These are phyloP conservation scores for Parascotia fuliginaria DNA, from an alignment of 2,888 invertebrate genomes.

Conservation along the genomic window DNA sequence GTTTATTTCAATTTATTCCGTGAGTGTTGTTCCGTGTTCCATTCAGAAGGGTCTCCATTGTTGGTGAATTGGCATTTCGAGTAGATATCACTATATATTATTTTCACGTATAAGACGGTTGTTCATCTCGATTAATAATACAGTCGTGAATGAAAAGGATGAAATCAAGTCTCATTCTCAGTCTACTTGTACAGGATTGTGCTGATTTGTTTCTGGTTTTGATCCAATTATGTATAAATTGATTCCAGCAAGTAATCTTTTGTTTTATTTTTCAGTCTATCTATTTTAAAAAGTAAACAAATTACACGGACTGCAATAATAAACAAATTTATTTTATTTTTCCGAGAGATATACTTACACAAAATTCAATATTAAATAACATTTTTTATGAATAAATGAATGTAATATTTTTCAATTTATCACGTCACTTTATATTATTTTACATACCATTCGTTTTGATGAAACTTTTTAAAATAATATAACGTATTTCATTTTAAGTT, in stretches of 20 bases:
- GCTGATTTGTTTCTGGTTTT: background rate
- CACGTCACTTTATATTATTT: background rate
- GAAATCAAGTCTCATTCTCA: background rate
- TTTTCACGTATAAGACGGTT: slow-evolving; percentile 4
- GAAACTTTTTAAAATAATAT: slow-evolving; percentile 4
- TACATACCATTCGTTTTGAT: background rate
- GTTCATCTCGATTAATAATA: background rate
- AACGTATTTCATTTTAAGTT: slow-evolving; percentile 1
- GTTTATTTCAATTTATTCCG: slow-evolving; percentile 10
- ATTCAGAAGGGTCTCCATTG: slow-evolving; percentile 6
- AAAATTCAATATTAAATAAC: too few relatives aligned
- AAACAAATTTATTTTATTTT: too few relatives aligned
- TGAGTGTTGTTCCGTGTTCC: slow-evolving; percentile 8
- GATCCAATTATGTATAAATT: too few relatives aligned
- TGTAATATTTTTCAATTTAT: background rate
- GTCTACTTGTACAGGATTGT: background rate
- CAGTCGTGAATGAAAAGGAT: background rate
- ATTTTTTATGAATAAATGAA: background rate
- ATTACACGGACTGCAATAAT: too few relatives aligned
- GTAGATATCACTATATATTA: slow-evolving; percentile 6
- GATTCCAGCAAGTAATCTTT: too few relatives aligned
- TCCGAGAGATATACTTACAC: too few relatives aligned
- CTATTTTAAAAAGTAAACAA: too few relatives aligned
- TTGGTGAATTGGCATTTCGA: slow-evolving; percentile 10
- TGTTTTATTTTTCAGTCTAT: too few relatives aligned